These are phyloP conservation scores for Pachyramphus minor DNA, from an alignment of 2,113 vertebrate species.

Conservation along the genomic window DNA sequence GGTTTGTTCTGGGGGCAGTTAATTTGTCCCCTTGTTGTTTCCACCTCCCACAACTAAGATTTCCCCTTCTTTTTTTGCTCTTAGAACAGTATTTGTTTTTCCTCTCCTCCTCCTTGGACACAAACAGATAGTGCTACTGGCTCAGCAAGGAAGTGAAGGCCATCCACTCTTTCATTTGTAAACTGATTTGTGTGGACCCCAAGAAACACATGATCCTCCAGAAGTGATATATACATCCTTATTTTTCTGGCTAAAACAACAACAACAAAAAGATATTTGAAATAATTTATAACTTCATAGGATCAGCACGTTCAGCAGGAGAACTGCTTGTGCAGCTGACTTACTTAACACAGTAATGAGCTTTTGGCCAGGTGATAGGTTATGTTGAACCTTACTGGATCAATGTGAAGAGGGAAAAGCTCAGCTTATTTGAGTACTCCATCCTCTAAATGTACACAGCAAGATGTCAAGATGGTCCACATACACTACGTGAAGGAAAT, in stretches of 20 bases:
- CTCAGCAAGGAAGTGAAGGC: background rate
- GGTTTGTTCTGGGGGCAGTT: background rate
- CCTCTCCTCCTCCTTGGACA: background rate
- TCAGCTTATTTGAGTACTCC: background rate
- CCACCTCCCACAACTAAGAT: background rate
- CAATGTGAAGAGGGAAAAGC: background rate
- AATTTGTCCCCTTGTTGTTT: background rate
- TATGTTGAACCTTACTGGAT: background rate
- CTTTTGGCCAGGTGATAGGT: constrained; percentile 8
- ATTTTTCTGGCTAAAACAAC: background rate
- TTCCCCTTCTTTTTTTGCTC: background rate
- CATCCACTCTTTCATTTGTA: background rate
- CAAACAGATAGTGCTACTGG: background rate
- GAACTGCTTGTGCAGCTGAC: background rate
- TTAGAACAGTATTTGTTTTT: background rate
- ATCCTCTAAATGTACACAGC: background rate
- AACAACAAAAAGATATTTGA: background rate
- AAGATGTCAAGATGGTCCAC: background rate
- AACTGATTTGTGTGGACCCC: background rate
- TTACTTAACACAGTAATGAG: background rate
- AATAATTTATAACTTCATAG: background rate
- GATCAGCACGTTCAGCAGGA: background rate
- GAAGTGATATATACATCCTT: background rate
- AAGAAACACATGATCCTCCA: background rate
- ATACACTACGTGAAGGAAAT: rapidly evolving